phyloP scores from a whole-genome alignment of 2,888 invertebrate species.

The Troides aeacus region DNA sequence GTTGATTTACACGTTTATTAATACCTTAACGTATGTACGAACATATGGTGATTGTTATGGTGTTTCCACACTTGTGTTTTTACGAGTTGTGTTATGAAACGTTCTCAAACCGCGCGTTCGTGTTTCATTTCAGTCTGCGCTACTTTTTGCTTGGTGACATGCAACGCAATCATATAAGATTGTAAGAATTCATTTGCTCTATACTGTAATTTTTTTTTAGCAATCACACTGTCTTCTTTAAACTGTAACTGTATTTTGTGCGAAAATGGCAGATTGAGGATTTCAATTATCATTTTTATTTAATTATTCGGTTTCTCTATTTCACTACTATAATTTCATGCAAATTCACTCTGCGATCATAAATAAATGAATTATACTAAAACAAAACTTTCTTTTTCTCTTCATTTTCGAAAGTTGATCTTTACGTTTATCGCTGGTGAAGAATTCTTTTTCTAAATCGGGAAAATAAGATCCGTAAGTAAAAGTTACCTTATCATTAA shows the following conservation, averaged over 20 bases:
- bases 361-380: background rate
- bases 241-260: background rate
- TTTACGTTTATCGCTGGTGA: background rate
- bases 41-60: conserved; percentile 43
- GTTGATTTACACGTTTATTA: background rate
- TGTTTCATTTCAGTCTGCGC: conserved; percentile 3
- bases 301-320: conserved; percentile 2
- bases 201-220: too few species aligned
- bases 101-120: conserved; percentile 6
- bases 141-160: conserved; percentile 8
- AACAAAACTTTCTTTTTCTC: background rate
- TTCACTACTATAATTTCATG: conserved; percentile 3
- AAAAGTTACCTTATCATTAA: too few species aligned
- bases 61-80: conserved; percentile 15
- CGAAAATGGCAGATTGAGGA: background rate
- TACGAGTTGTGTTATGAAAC: conserved; percentile 15
- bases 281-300: conserved; percentile 1
- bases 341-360: conserved; percentile 2
- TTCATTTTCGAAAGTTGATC: background rate
- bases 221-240: too few species aligned
- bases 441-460: too few species aligned
- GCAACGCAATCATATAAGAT: conserved; percentile 3
- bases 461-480: too few species aligned
- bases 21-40: conserved; percentile 4
- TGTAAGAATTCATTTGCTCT: background rate